Evolutionary conservation across 2,113 vertebrate genomes (phyloP).

Genomic region (Ammodramus savannarum): DNA sequence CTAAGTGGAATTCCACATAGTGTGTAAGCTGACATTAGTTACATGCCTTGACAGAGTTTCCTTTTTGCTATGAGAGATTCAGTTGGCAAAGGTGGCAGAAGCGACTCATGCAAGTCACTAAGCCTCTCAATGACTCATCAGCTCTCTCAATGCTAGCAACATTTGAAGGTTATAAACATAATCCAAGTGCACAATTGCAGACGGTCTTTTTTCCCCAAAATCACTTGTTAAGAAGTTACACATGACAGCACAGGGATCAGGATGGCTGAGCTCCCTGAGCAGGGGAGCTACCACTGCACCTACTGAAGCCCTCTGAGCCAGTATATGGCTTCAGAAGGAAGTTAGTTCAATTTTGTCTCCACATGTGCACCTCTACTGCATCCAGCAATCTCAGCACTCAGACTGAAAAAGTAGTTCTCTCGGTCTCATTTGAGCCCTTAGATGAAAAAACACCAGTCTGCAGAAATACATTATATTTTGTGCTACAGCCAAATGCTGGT

Average conservation of each 20-base stretch:
- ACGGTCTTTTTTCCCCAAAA: neutral
- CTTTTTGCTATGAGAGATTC: neutral
- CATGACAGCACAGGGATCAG: neutral
- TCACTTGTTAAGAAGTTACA: neutral
- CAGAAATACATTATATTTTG: neutral
- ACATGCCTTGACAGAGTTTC: neutral
- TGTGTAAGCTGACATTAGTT: neutral
- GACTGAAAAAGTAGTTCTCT: neutral
- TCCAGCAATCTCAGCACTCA: neutral
- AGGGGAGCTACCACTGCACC: accelerated
- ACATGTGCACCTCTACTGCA: neutral
- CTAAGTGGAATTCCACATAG: neutral
- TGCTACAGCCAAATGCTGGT: neutral
- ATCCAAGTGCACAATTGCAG: accelerated
- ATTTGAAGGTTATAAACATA: neutral
- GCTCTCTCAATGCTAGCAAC: neutral
- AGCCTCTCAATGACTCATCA: neutral
- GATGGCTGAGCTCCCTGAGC: neutral
- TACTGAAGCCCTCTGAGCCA: neutral
- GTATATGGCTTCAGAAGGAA: neutral
- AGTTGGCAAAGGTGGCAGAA: neutral
- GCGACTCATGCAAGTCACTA: accelerated
- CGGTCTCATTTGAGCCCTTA: neutral
- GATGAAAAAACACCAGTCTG: neutral
- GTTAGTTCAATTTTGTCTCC: neutral